Conservation (phyloP, 1,140 invertebrate species). For the Drosophila hydei region DNA sequence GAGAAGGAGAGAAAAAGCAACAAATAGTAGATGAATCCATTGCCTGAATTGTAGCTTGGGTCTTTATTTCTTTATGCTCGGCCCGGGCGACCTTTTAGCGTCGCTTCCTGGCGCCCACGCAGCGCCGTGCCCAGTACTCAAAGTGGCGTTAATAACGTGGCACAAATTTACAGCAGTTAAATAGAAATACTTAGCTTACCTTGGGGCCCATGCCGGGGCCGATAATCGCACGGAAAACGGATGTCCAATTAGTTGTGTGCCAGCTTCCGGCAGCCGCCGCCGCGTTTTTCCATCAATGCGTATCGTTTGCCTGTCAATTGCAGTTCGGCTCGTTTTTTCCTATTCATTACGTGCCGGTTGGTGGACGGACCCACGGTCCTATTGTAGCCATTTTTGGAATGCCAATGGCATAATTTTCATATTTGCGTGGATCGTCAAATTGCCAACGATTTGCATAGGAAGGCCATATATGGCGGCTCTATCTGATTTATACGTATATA, state of each 20-base stretch:
- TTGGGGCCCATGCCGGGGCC: conserved; percentile 25
- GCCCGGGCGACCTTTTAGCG: conserved; percentile 56
- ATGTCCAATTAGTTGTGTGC: conserved; percentile 81
- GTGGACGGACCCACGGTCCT: conserved; percentile 32
- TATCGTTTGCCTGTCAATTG: conserved; percentile 60
- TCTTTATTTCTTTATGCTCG: conserved; percentile 39
- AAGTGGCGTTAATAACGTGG: conserved; percentile 75
- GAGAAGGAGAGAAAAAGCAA: background rate
- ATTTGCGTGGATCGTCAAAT: conserved; percentile 59
- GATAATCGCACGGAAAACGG: conserved; percentile 77
- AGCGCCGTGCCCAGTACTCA: conserved; percentile 50
- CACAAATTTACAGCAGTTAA: conserved; percentile 61
- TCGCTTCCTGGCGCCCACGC: conserved; percentile 35
- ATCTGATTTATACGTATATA: conserved; percentile 50
- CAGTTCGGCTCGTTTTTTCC: conserved; percentile 56
- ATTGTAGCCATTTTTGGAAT: conserved; percentile 49
- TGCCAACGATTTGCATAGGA: conserved; percentile 67
- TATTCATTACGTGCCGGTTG: conserved; percentile 38
- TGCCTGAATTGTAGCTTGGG: conserved; percentile 24
- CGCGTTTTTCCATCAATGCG: conserved; percentile 43
- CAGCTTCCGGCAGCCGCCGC: conserved; percentile 66
- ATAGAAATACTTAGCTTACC: conserved; percentile 51
- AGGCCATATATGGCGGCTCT: conserved; percentile 2
- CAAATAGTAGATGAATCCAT: conserved; percentile 33
- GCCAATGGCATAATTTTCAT: conserved; percentile 71